These are phyloP conservation scores for Xanthorhoe spadicearia DNA, from an alignment of 2,888 invertebrate genomes.

Conservation along the genomic window DNA sequence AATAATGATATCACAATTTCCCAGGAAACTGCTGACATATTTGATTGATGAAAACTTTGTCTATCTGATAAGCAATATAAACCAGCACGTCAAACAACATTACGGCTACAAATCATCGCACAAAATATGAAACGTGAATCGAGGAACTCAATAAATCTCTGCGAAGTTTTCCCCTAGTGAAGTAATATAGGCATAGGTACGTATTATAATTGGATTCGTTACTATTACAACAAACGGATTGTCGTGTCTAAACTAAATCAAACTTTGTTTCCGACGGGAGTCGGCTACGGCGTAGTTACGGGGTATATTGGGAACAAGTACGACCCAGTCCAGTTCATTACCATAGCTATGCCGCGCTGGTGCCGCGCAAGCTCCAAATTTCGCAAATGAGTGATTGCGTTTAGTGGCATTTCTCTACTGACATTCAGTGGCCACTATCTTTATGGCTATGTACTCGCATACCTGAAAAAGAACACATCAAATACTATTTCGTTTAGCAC, in stretches of 20 bases:
- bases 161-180: constrained; percentile 43
- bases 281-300: constrained; percentile 56
- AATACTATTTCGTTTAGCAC: too few relatives aligned
- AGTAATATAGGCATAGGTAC: constrained; percentile 39
- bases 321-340: constrained; percentile 64
- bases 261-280: constrained; percentile 77
- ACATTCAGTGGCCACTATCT: constrained; percentile 33
- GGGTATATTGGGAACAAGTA: constrained; percentile 62
- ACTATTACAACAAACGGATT: constrained; percentile 70
- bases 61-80: constrained; percentile 16
- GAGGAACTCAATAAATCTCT: constrained; percentile 46
- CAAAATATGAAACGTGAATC: constrained; percentile 35
- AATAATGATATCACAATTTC: constrained; percentile 4
- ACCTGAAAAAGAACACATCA: too few relatives aligned
- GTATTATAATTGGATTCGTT: constrained; percentile 70
- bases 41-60: constrained; percentile 15
- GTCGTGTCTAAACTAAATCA: constrained; percentile 79
- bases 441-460: constrained; percentile 20
- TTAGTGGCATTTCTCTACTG: constrained; percentile 38
- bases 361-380: constrained; percentile 46
- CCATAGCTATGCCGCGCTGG: constrained; percentile 53
- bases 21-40: constrained; percentile 3
- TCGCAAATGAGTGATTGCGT: constrained; percentile 48
- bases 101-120: constrained; percentile 22
- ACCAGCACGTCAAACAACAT: constrained; percentile 21